Base-by-base conservation (phyloP, 23 tunicate species). In the Trididemnum miniatum region DNA sequence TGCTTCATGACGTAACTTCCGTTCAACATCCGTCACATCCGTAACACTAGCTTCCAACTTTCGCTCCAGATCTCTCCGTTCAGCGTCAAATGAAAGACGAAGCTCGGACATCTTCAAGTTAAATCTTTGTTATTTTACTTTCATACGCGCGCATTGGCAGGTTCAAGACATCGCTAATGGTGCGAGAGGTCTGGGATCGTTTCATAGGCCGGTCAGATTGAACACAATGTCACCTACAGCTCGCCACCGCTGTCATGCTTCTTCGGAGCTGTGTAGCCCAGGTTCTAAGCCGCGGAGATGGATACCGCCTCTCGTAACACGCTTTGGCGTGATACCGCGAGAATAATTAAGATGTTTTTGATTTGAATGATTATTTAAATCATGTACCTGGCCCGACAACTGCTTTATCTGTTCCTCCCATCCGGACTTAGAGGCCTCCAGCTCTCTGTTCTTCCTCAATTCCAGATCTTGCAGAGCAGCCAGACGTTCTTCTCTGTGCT, bases 391-490 rank as follows among this genome's bases (percentile, higher is more conserved):
- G 4, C 59, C 35, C 18, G 98, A 81, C 24, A 93, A 93, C 59
- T 84, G 87, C 71, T 72, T 73, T 5, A 93, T 93, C 59, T 93
- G 98, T 1, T 81, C 82, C 38, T 93, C 90, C 98, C 98, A 93
- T 15, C 98, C 98, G 20, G 66, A 31, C 72, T 80, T 93, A 20
- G 82, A 78, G 12, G 98, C 93, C 38, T 88, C 89, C 74, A 93
- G 24, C 80, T 93, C 93, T 1, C 63, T 33, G 44, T 80, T 80
- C 51, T 93, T 93, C 54, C 40, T 63, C 29, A 57, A 39, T 35
- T 88, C 89, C 18, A 93, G 71, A 23, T 93, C 78, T 63, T 74
- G 82, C 4, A 93, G 62, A 2, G 89, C 82, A 9, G 52, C 39
- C 36, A 80, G 81, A 26, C 82, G 75, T 18, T 93, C 98, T 31